These are phyloP conservation scores for Pseudococcus jackbeardsleyi DNA, from an alignment of 2,888 invertebrate genomes.

Conservation along the genomic window DNA sequence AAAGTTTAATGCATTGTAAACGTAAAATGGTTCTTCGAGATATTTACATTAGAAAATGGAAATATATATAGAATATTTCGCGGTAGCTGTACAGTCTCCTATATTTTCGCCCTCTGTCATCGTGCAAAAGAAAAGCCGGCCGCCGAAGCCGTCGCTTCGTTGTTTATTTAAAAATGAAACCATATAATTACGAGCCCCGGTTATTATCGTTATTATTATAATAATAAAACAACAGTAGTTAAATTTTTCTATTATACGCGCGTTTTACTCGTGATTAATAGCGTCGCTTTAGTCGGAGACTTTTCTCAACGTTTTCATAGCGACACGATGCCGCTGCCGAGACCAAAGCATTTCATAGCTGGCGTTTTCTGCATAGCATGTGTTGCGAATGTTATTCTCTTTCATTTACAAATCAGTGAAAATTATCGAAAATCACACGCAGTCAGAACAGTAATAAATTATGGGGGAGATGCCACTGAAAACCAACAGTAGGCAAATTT, in stretches of 20 bases:
- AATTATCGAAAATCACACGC: no score
- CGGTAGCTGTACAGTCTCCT: not conserved
- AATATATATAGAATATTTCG: slow-evolving; percentile 31
- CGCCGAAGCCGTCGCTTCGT: not conserved
- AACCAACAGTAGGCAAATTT: no score
- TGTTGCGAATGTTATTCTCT: no score
- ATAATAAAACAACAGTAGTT: slow-evolving; percentile 26
- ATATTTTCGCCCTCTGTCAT: not conserved
- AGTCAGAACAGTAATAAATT: no score
- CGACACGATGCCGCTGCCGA: not conserved
- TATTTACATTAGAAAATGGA: slow-evolving; percentile 59
- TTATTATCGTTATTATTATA: not conserved
- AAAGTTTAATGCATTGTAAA: slow-evolving; percentile 65
- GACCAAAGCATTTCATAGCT: not conserved
- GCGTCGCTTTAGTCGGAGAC: not conserved
- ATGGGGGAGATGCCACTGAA: no score
- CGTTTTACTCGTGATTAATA: slow-evolving; percentile 22
- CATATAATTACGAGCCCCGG: slow-evolving; percentile 19
- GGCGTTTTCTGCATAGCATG: not conserved
- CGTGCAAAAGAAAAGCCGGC: no score
- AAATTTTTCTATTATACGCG: slow-evolving; percentile 32
- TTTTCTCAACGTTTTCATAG: not conserved
- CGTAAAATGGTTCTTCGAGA: slow-evolving; percentile 57
- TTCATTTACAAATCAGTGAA: no score
- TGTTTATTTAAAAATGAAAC: slow-evolving; percentile 50